Base-by-base conservation (phyloP, 1,140 invertebrate species). In the Phortica variegata region DNA sequence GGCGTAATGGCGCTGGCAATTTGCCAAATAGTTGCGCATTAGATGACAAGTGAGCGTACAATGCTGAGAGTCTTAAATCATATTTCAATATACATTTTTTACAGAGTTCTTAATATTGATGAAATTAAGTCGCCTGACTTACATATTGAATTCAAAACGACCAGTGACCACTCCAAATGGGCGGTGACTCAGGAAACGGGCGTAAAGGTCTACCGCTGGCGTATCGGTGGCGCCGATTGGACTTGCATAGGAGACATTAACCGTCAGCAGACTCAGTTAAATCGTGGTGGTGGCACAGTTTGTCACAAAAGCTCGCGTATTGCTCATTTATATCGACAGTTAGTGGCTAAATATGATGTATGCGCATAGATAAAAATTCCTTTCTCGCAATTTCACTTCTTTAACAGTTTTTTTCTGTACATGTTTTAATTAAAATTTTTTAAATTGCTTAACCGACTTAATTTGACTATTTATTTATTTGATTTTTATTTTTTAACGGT, bases 211-310 rank as follows among this genome's bases (percentile, higher is more conserved):
- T 69, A 73, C 26, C 65, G 61, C 5, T 73, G 65, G 65, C 75
- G 74, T 3, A 77, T 78, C 1, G 76, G 79, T 50, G 77, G 75
- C 7, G 71, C 78, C 29, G 80, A 80, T 36, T 94, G 89, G 88
- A 82, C 87, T 47, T 97, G 95, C 72, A 84, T 97, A 12, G 92
- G 91, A 10, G 94, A 96, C 73, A 93, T 97, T 16, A 97, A 97
- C 74, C 82, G 94, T 7, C 74, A 89, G 85, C 69, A 82, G 55
- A 81, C 83, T 8, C 92, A 95, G 78, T 83, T 84, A 46, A 73
- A 80, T 0, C 80, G 91, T 50, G 91, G 88, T 1, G 92, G 92
- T 13, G 91, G 91, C 29, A 88, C 89, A 0, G 84, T 92, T 5
- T 95, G 93, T 65, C 75, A 87, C 9, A 75, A 82, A 47, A 79